Evolutionary conservation across 1,140 invertebrate genomes (phyloP).

Genomic region (Bemisia tabaci): DNA sequence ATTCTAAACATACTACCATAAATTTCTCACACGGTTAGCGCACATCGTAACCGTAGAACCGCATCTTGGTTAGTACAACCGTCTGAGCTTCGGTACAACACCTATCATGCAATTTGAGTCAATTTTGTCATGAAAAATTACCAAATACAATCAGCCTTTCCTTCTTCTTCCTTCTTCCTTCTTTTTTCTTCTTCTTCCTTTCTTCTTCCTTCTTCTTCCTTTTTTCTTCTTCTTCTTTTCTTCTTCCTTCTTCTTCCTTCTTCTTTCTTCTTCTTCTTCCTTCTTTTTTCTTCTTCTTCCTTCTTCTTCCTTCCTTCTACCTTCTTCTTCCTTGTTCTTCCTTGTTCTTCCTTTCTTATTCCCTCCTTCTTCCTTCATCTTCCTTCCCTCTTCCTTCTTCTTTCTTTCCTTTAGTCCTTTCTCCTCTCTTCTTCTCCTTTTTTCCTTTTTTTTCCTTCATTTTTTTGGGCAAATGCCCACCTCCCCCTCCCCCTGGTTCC

Average conservation of each 20-base stretch:
- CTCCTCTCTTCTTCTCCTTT: not conserved
- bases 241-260: too few relatives aligned
- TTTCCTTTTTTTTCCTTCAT: not conserved
- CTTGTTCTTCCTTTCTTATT: not conserved
- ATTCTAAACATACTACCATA: too few relatives aligned
- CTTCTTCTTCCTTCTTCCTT: not conserved
- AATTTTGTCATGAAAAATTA: too few relatives aligned
- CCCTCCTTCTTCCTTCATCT: too few relatives aligned
- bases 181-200: not conserved
- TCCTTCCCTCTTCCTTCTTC: not conserved
- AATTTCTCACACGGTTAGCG: too few relatives aligned
- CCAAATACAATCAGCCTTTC: not conserved
- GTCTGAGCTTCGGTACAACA: too few relatives aligned
- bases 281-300: not conserved
- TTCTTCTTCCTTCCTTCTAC: not conserved
- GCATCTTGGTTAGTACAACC: too few relatives aligned
- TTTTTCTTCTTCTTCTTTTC: too few relatives aligned
- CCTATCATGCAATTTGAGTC: too few relatives aligned
- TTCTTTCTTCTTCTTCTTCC: not conserved
- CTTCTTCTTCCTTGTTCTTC: not conserved
- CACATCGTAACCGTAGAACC: too few relatives aligned
- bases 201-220: not conserved
- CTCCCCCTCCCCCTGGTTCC: too few relatives aligned
- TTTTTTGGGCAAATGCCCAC: not conserved
- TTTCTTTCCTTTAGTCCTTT: too few relatives aligned